A percentile compares a stretch with the other conserved stretches of the same genome.
Evolutionary conservation across 2,113 vertebrate species (phyloP).

Genomic region (Desmodus rotundus): DNA sequence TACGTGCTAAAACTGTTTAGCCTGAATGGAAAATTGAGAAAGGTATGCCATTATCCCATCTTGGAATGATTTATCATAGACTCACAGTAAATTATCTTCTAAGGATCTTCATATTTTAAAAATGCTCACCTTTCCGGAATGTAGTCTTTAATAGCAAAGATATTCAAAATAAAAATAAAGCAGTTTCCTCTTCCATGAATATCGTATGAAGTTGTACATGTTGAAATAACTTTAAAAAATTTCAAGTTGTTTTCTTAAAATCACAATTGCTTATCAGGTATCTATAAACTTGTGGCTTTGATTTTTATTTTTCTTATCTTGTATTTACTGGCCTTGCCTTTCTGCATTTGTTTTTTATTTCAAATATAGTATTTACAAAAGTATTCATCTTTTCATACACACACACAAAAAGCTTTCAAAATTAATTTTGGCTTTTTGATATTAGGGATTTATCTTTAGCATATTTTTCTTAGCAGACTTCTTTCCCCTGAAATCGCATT

Average conservation of each 20-base stretch:
- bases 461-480: background rate
- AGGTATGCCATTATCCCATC: background rate
- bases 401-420: background rate
- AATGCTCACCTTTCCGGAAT: background rate
- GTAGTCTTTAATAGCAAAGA: background rate
- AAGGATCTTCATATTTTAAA: conserved; percentile 25
- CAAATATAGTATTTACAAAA: conserved; percentile 4
- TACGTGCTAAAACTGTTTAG: background rate
- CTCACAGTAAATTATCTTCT: background rate
- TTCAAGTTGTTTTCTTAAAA: conserved; percentile 22
- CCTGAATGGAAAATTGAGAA: conserved; percentile 22
- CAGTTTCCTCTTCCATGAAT: background rate
- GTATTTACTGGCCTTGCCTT: background rate
- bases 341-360: conserved; percentile 6
- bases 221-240: conserved; percentile 10
- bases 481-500: background rate
- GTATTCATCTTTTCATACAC: background rate
- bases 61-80: background rate
- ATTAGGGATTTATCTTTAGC: background rate
- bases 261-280: background rate
- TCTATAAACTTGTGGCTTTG: background rate
- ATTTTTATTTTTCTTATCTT: background rate
- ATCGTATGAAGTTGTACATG: background rate
- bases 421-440: background rate
- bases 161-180: conserved; percentile 18